Percentiles rank a stretch among this genome's conserved stretches.
These are phyloP conservation scores for Galerucella pusilla DNA, from an alignment of 2,888 invertebrate species.

Conservation along the genomic window DNA sequence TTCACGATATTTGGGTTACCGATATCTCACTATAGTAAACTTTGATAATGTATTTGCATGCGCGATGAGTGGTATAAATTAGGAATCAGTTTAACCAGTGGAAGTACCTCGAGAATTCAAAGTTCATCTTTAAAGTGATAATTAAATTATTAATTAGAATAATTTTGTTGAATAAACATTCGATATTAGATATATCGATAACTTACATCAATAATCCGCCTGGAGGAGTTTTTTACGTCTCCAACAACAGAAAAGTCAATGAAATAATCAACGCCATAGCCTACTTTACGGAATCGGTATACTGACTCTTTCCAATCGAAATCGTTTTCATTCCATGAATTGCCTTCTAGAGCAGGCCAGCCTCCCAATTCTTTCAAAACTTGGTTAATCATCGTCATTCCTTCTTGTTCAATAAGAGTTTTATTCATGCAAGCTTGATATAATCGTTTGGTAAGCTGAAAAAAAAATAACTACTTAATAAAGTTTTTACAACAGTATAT, in stretches of 20 bases:
- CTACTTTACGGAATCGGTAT: slow-evolving; percentile 81
- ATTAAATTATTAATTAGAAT: no score
- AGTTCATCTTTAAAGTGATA: no score
- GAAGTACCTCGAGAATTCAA: no score
- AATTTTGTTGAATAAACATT: not conserved
- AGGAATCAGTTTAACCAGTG: no score
- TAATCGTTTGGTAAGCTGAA: slow-evolving; percentile 79
- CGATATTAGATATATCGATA: not conserved
- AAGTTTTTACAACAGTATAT: no score
- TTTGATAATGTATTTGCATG: no score
- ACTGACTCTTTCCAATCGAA: slow-evolving; percentile 88
- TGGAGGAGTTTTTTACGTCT: slow-evolving; percentile 89
- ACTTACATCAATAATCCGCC: slow-evolving; percentile 86
- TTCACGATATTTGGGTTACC: no score
- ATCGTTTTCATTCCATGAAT: slow-evolving; percentile 74
- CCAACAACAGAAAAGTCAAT: slow-evolving; percentile 90
- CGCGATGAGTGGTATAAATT: no score
- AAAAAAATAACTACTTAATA: not conserved
- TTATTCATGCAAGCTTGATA: slow-evolving; percentile 91
- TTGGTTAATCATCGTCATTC: slow-evolving; percentile 76
- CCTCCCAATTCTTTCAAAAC: slow-evolving; percentile 86
- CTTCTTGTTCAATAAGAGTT: slow-evolving; percentile 82
- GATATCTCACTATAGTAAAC: no score
- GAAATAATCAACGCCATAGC: slow-evolving; percentile 91
- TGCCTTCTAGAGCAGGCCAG: slow-evolving; percentile 91